Evolutionary conservation across 2,888 invertebrate species (phyloP), one percentile per base, ranked within the genome.

Genomic region (Callosobruchus maculatus): DNA sequence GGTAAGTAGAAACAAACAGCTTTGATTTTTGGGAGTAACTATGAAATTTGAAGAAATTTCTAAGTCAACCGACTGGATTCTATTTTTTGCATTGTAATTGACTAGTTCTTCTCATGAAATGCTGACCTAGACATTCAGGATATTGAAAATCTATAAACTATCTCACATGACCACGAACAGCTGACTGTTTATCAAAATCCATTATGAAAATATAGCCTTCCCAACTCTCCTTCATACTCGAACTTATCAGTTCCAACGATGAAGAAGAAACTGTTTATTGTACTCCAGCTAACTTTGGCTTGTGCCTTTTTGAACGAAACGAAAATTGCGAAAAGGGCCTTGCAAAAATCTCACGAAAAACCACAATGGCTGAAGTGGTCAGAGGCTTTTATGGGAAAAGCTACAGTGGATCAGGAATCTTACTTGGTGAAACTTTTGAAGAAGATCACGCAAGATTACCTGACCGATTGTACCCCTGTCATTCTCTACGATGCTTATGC

Each of bases 401-500:
- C 78, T 22, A 74, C 74, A 7, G 81, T 80, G 69, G 89, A 90
- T 77, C 91, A 92, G 85, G 88, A 87, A 0, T 84, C 88, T n/a
- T 92, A 92, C 0, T 85, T 94, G 13, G 89, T 92, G 0, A 86
- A 86, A 70, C 87, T 94, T 20, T 82, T 94, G 4, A 89, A 89
- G 75, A 90, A 90, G 81, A 88, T 94, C 67, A 90, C 91, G 0
- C 71, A 86, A 0, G 88, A 89, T 9, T 91, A 93, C 85, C 84
- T 93, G 26, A 86, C 13, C 85, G 90, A 90, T 74, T 94, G 94
- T 80, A 90, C 90, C 0, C 90, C 93, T 0, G 88, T 92, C 0
- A 88, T 93, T 76, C 88, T 93, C 20, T 93, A 93, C 79, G 93
- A 94, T 75, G 87, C 81, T 74, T 87, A 87, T 82, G 89, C 91